Evolutionary conservation across 2,888 invertebrate genomes (phyloP).

Genomic region (Drosophila buzzatii): DNA sequence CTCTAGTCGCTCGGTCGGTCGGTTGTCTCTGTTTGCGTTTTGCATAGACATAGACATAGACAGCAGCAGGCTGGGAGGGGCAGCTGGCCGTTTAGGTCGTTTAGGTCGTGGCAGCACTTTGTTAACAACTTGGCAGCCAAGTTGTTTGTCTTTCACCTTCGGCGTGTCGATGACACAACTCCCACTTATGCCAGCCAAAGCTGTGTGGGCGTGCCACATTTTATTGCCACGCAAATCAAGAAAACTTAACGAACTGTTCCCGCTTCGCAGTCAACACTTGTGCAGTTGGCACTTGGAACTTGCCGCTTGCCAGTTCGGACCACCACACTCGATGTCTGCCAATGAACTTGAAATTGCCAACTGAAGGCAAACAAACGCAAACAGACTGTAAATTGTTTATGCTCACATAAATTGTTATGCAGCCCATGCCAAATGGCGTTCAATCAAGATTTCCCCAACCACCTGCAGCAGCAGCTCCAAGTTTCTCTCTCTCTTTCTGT

Average conservation of each 20-base stretch:
- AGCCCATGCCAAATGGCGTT: not conserved
- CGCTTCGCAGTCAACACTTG: constrained; percentile 19
- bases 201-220: constrained; percentile 20
- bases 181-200: constrained; percentile 24
- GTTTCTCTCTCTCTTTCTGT: too few species aligned
- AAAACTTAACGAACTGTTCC: constrained; percentile 70
- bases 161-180: constrained; percentile 73
- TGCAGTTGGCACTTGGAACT: not conserved
- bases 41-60: constrained; percentile 63
- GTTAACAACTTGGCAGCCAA: constrained; percentile 75
- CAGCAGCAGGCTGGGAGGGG: constrained; percentile 6
- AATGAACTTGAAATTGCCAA: constrained; percentile 45
- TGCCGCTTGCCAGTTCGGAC: too few species aligned
- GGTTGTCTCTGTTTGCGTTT: constrained; percentile 47
- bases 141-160: constrained; percentile 77
- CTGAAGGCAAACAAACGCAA: constrained; percentile 19
- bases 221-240: constrained; percentile 67
- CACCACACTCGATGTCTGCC: constrained; percentile 5
- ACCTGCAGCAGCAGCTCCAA: not conserved
- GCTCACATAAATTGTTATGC: constrained; percentile 8
- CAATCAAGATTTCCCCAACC: not conserved
- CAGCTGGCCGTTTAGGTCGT: constrained; percentile 33
- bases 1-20: too few species aligned
- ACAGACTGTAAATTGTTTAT: constrained; percentile 28
- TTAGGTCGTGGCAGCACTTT: constrained; percentile 69